Evolutionary conservation across 2,888 invertebrate species (phyloP).

Genomic region (Trichogramma evanescens): DNA sequence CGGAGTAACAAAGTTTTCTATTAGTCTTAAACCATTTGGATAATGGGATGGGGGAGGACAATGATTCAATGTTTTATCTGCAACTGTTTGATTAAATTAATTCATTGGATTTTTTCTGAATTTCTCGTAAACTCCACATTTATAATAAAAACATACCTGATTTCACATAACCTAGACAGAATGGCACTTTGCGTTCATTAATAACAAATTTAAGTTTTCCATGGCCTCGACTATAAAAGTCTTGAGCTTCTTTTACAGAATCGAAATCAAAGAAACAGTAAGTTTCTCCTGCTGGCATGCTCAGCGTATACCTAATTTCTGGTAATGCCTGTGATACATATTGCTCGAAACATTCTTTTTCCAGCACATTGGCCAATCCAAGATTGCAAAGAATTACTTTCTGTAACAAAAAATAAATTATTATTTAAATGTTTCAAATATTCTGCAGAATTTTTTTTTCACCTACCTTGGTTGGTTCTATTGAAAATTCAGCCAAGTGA

Average conservation of each 20-base stretch:
- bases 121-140: constrained; percentile 23
- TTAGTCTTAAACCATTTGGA: constrained; percentile 65
- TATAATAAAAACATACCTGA: constrained; percentile 48
- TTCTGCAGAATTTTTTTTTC: too few relatives aligned
- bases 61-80: constrained; percentile 2
- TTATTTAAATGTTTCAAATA: constrained; percentile 2
- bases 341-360: constrained; percentile 57
- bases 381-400: constrained; percentile 75
- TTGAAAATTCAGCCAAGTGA: too few relatives aligned
- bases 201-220: constrained; percentile 50
- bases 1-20: constrained; percentile 64
- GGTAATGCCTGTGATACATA: constrained; percentile 52
- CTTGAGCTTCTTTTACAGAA: constrained; percentile 49
- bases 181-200: constrained; percentile 54
- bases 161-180: constrained; percentile 63
- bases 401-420: constrained; percentile 45
- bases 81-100: constrained; percentile 7
- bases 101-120: neutral
- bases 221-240: constrained; percentile 57
- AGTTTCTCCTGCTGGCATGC: constrained; percentile 72
- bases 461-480: too few relatives aligned
- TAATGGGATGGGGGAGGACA: constrained; percentile 21
- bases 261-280: constrained; percentile 69
- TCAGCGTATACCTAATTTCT: constrained; percentile 53
- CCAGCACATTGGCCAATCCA: constrained; percentile 74